Conservation (phyloP, 2,113 vertebrate species). For the Corythornis cristatus region DNA sequence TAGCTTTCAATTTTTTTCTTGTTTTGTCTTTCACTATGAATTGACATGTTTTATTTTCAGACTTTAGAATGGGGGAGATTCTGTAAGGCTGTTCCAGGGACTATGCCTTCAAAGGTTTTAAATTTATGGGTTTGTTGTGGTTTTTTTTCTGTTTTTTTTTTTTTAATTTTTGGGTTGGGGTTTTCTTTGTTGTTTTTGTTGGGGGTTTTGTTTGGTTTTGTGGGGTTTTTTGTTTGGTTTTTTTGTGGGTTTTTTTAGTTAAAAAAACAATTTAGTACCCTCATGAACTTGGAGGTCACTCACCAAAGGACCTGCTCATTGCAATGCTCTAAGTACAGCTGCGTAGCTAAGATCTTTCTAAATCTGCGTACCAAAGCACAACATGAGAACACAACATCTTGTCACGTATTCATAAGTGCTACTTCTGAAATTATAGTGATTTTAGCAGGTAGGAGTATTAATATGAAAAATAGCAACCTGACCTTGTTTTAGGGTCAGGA, state of each 20-base stretch:
- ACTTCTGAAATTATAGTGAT: background rate
- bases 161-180: too few species aligned
- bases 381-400: background rate
- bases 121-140: too few species aligned
- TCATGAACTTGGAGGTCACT: background rate
- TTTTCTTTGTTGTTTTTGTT: too few species aligned
- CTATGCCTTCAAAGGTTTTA: background rate
- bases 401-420: background rate
- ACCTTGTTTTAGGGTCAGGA: background rate
- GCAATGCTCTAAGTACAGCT: rapidly evolving
- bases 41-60: background rate
- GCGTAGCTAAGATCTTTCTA: background rate
- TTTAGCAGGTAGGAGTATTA: background rate
- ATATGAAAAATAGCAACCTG: background rate
- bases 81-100: background rate
- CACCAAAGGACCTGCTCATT: background rate
- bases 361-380: background rate
- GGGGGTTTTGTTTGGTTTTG: too few species aligned
- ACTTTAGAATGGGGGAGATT: rapidly evolving
- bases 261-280: too few species aligned
- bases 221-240: too few species aligned
- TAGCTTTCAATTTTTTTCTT: rapidly evolving
- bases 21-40: background rate
- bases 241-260: too few species aligned
- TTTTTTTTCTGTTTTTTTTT: too few species aligned